Evolutionary conservation across 2,113 vertebrate species (phyloP).

Genomic region (Bubo bubo): DNA sequence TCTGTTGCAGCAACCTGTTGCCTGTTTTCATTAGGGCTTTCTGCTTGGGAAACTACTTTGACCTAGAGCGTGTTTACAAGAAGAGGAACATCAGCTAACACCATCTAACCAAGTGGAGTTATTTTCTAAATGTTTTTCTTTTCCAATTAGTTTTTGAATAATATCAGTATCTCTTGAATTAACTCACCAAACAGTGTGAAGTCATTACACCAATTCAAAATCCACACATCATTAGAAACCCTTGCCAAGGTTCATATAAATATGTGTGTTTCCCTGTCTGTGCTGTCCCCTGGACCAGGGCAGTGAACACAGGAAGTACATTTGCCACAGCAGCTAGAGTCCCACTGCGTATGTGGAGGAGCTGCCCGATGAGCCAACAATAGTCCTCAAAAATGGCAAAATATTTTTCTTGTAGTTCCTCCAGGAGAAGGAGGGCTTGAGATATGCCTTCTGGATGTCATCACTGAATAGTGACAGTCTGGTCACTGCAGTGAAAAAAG

Average conservation of each 20-base stretch:
- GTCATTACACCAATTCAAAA: neutral
- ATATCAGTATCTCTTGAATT: neutral
- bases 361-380: neutral
- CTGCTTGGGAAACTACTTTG: neutral
- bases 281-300: neutral
- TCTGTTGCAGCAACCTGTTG: neutral
- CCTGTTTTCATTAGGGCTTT: neutral
- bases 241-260: neutral
- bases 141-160: neutral
- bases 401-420: neutral
- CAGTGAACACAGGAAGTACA: neutral
- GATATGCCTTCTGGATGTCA: neutral
- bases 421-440: neutral
- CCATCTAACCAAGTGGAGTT: neutral
- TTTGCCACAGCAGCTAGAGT: neutral
- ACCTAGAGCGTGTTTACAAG: neutral
- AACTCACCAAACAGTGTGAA: neutral
- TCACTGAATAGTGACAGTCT: neutral
- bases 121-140: neutral
- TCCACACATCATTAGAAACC: neutral
- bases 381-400: neutral
- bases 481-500: neutral
- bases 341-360: accelerated
- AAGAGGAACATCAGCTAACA: neutral
- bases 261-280: neutral